phyloP scores from a whole-genome alignment of 2,797 vertebrate genomes.

The Clarias platycephalus region DNA sequence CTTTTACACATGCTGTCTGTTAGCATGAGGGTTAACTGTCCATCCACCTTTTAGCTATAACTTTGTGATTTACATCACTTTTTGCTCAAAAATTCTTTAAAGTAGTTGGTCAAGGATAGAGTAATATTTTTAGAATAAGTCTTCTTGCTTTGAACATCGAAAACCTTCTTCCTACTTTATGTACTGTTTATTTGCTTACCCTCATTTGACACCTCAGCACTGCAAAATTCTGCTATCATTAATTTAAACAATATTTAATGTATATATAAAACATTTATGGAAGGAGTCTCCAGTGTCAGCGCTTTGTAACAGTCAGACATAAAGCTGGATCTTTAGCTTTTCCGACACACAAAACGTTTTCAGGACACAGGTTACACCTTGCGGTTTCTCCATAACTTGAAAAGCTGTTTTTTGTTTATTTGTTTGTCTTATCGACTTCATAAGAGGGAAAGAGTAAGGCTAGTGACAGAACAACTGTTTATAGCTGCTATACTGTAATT shows the following conservation, averaged over 20 bases:
- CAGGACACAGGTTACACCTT: neutral
- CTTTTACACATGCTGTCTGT: conserved; percentile 55
- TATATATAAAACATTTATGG: neutral
- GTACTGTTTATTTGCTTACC: neutral
- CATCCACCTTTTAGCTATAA: neutral
- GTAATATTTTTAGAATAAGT: neutral
- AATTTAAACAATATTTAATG: neutral
- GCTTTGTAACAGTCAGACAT: neutral
- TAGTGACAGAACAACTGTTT: neutral
- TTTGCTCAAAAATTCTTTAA: neutral
- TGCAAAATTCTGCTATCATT: neutral
- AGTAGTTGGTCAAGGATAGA: neutral
- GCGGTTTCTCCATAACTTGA: neutral
- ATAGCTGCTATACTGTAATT: neutral
- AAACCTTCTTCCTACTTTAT: neutral
- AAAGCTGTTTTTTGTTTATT: neutral
- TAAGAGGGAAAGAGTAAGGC: neutral
- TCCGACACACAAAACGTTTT: neutral
- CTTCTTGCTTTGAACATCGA: neutral
- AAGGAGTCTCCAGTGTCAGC: neutral
- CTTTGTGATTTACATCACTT: neutral
- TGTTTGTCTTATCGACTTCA: neutral
- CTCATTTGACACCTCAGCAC: neutral
- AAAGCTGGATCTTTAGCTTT: neutral
- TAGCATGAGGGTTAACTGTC: neutral